phyloP scores from a whole-genome alignment of 2,888 invertebrate genomes.

The Lasioglossum marginatum region DNA sequence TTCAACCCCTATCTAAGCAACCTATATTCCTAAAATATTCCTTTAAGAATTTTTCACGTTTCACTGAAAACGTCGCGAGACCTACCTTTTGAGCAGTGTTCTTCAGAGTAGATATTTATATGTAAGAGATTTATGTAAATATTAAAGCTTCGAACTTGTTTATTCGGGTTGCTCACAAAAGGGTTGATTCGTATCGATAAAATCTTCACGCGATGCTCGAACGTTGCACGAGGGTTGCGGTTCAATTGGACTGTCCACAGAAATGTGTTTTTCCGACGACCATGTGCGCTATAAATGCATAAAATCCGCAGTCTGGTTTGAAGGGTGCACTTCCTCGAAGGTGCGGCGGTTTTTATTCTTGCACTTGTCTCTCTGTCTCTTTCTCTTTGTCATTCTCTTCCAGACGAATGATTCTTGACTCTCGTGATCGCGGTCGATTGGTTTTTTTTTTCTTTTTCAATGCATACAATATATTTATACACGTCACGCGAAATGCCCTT shows the following conservation, averaged over 20 bases:
- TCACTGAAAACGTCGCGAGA: neutral
- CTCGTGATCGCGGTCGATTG: neutral
- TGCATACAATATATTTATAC: slow-evolving; percentile 17
- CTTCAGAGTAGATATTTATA: neutral
- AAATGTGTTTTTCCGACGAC: neutral
- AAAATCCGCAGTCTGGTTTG: slow-evolving; percentile 7
- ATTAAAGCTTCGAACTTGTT: slow-evolving; percentile 4
- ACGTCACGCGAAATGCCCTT: slow-evolving; percentile 50
- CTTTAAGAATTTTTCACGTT: neutral
- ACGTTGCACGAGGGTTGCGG: neutral
- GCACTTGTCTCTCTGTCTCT: neutral
- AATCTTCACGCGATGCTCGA: neutral
- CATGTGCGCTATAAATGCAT: neutral
- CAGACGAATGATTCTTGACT: slow-evolving; percentile 7
- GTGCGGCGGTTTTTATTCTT: slow-evolving; percentile 8
- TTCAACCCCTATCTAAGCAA: neutral
- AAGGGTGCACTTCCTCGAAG: slow-evolving; percentile 22
- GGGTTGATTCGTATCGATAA: neutral
- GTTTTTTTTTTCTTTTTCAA: neutral
- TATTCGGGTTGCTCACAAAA: neutral
- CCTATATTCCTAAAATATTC: neutral
- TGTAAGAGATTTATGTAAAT: slow-evolving; percentile 1
- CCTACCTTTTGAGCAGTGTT: neutral
- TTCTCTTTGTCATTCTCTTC: neutral
- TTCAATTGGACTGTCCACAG: neutral